Base-by-base conservation (phyloP, 2,888 invertebrate species). In the Taphrorychus bicolor region DNA sequence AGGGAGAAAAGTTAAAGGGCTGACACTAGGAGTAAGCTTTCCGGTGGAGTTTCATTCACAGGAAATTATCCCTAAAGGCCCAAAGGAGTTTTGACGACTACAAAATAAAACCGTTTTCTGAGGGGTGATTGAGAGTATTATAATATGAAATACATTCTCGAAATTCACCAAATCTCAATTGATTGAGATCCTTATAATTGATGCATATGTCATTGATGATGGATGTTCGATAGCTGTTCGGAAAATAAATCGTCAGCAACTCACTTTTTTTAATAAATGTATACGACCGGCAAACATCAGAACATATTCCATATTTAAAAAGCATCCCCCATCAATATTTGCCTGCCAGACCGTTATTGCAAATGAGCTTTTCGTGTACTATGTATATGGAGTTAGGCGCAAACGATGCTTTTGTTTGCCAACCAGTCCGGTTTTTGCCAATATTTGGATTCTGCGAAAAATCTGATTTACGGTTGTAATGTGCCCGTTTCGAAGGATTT, bases 261-360 rank as follows among this genome's bases (percentile, higher is more conserved):
- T 51, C 42, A n/a, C 51, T 22, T 48, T 54, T 62, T 56, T 56
- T 62, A 56, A 62, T 62, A 62, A 62, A 62, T 62, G 48, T 54
- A 57, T 56, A 56, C 54, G 56, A 56, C 32, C 32, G 40, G 41
- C 56, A 56, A 56, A 56, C 56, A 56, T 56, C 56, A 53, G 53
- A 23, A 53, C 53, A 53, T 53, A 53, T 53, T 53, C 53, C 53
- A 53, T 53, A 53, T 53, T 53, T 53, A 53, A 53, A 53, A 53
- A 53, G 45, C 45, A 45, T 45, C 45, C 45, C 45, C 45, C 45
- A 45, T 45, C 45, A 45, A 45, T 45, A 45, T 45, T 45, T 45
- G 45, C 45, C 45, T 45, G 45, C 45, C 45, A 45, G 45, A 14
- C 17, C 45, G 45, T 16, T 45, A 45, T 45, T 45, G 45, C 45